These are phyloP conservation scores for Lagenorhynchus albirostris DNA, from an alignment of 2,113 vertebrate species.

Conservation along the genomic window DNA sequence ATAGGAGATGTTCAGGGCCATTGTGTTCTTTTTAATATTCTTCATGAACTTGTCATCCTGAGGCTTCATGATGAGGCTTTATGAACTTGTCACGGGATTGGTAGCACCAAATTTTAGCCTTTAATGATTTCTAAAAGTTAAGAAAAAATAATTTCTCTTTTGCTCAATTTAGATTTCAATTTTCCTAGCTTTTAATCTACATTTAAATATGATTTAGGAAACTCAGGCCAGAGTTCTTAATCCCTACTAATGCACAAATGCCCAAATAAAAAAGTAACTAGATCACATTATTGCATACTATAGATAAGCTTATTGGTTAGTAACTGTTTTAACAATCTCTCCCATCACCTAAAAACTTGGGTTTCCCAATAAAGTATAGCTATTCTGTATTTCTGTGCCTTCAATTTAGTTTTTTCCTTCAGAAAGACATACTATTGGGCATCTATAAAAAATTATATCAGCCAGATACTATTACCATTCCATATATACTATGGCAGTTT, in stretches of 20 bases:
- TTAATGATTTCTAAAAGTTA: not conserved
- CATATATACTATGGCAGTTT: not conserved
- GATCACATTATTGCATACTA: not conserved
- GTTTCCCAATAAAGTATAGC: not conserved
- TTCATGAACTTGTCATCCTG: not conserved
- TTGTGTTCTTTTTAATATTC: not conserved
- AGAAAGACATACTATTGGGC: not conserved
- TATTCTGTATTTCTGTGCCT: not conserved
- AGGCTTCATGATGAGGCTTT: too few species aligned
- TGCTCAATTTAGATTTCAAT: not conserved
- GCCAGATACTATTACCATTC: not conserved
- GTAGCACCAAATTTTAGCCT: not conserved
- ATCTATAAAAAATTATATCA: not conserved
- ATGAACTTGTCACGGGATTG: not conserved
- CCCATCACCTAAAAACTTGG: not conserved
- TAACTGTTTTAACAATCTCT: not conserved
- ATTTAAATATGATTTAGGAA: not conserved
- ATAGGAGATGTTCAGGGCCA: not conserved
- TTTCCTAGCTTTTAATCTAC: not conserved
- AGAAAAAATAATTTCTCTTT: not conserved
- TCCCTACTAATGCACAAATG: not conserved
- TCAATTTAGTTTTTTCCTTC: not conserved
- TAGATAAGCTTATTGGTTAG: not conserved
- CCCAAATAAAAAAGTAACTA: not conserved
- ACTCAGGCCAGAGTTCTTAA: not conserved